Base-by-base conservation (phyloP, 2,113 vertebrate genomes). In the Dicentrarchus labrax region DNA sequence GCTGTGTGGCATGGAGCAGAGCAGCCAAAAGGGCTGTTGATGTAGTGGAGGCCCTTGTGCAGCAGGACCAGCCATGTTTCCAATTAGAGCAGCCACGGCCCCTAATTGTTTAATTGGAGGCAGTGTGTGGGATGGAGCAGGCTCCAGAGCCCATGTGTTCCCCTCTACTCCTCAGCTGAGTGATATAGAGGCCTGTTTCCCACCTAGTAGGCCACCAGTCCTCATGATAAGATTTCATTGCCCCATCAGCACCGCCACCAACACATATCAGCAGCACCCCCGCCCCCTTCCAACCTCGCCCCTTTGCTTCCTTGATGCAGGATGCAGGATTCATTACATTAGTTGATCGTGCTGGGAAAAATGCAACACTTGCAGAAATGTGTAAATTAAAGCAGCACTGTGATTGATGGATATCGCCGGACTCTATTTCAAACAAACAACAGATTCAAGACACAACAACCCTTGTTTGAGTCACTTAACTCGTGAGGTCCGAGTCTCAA, bases 41-140 rank as follows among this genome's bases (percentile, higher is more conserved):
- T 80, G 76, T 60, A 77, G 67, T 36, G 38, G 76, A 89, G 62
- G 54, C 76, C 80, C 76, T 72, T 56, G 74, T 78, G 51, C 69
- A 59, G 69, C 76, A 82, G 73, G 67, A 65, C 47, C 69, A 53
- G 50, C 72, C 66, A 64, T 82, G 78, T 65, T 87, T 92, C 84
- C 66, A 83, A 78, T 84, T 86, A 85, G 54, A 89, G 78, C 64
- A 59, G 65, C 68, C 69, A 72, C 6, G 2, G 83, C 64, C 76
- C 56, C 75, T 92, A 90, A 91, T 91, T 81, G 88, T 81, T 92
- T 91, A 91, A 93, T 88, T 88, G 87, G 78, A 86, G 45, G 73
- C 79, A 69, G 82, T 81, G 81, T 87, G 88, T 88, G 71, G 61
- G 90, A 74, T 50, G 85, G 81, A 85, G 79, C 82, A 75, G 57